Evolutionary conservation across 2,113 vertebrate species (phyloP).

Genomic region (Choloepus hoffmanni): DNA sequence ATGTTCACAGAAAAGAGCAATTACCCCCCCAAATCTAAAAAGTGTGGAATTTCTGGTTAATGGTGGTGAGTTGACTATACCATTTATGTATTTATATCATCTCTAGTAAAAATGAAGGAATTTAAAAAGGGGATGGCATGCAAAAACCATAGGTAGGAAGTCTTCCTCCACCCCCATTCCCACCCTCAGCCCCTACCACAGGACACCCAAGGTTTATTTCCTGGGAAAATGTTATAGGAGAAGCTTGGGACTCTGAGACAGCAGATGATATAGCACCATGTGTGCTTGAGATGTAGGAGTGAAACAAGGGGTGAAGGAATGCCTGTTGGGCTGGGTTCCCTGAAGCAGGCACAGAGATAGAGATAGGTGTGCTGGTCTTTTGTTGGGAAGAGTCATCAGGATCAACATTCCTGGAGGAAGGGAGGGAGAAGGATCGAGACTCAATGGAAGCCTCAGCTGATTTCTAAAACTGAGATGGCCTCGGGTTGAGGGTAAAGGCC

Average conservation of each 20-base stretch:
- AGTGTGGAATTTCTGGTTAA: background rate
- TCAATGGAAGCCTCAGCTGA: background rate
- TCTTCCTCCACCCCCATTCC: background rate
- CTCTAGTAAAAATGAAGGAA: background rate
- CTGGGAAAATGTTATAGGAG: background rate
- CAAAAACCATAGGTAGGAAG: background rate
- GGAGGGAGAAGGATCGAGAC: background rate
- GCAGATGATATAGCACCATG: background rate
- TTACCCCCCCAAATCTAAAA: background rate
- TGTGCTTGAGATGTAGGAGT: accelerated
- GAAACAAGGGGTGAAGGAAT: background rate
- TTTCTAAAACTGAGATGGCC: background rate
- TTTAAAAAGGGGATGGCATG: background rate
- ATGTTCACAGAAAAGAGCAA: background rate
- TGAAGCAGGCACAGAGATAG: background rate
- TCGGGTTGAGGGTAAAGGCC: background rate
- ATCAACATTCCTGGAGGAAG: background rate
- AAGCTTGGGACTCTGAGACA: background rate
- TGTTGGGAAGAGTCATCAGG: background rate
- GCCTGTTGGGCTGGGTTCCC: background rate
- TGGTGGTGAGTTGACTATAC: background rate
- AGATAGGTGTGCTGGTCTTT: background rate
- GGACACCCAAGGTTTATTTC: background rate
- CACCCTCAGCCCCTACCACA: background rate
- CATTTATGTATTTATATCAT: background rate